These are phyloP conservation scores for Oreocharis arfaki DNA, from an alignment of 2,113 vertebrate species.

Conservation along the genomic window DNA sequence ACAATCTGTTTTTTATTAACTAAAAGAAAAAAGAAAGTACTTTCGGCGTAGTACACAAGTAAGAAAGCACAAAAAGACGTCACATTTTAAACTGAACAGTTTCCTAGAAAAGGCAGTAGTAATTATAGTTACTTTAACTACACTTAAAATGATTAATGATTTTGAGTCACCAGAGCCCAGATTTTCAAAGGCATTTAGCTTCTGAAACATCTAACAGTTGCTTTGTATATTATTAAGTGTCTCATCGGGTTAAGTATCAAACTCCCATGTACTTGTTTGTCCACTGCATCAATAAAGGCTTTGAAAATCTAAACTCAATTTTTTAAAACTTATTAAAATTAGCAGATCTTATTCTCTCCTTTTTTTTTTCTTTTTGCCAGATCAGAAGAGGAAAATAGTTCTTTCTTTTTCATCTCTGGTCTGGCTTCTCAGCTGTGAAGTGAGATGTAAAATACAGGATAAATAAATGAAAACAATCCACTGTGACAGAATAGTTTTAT, in stretches of 20 bases:
- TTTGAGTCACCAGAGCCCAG: not conserved
- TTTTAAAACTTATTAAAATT: not conserved
- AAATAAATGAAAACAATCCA: not conserved
- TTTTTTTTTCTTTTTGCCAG: not conserved
- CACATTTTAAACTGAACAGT: not conserved
- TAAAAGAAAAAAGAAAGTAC: not conserved
- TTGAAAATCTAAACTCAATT: not conserved
- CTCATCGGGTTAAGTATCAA: not conserved
- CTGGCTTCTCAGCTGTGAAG: not conserved
- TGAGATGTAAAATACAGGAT: not conserved
- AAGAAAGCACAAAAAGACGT: not conserved
- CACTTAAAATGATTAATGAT: constrained; percentile 5
- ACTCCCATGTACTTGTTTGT: not conserved
- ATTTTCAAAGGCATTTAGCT: not conserved
- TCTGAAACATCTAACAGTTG: not conserved
- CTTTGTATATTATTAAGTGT: not conserved
- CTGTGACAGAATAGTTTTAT: not conserved
- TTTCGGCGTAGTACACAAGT: not conserved
- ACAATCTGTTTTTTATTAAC: not conserved
- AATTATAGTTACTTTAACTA: not conserved
- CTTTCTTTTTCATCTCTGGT: not conserved
- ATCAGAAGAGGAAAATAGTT: not conserved
- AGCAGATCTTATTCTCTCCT: not conserved
- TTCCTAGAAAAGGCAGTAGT: not conserved
- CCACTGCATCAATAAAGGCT: not conserved